phyloP scores from a whole-genome alignment of 2,797 vertebrate genomes.

The Crenichthys baileyi region DNA sequence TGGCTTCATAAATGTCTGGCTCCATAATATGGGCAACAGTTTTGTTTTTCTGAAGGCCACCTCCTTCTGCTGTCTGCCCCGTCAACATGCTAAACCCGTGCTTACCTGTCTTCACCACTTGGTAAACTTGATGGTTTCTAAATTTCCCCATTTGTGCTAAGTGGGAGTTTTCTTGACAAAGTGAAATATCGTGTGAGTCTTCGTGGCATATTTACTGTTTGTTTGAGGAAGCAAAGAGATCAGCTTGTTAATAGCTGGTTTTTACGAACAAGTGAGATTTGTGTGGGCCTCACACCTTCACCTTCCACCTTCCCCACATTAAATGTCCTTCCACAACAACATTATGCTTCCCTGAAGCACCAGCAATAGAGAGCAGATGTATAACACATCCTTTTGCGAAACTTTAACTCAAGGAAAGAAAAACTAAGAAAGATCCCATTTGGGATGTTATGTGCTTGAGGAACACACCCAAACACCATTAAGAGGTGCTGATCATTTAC shows the following conservation, averaged over 20 bases:
- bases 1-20: slow-evolving; percentile 54
- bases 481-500: too few species aligned
- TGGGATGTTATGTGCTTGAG: not conserved
- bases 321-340: slow-evolving; percentile 11
- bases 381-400: slow-evolving; percentile 11
- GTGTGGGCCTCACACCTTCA: slow-evolving; percentile 48
- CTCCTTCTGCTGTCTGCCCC: slow-evolving; percentile 31
- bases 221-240: too few species aligned
- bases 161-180: too few species aligned
- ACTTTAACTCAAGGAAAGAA: not conserved
- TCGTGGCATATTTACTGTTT: too few species aligned
- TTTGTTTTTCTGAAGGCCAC: slow-evolving; percentile 23
- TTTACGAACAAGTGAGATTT: not conserved
- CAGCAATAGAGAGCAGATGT: slow-evolving; percentile 21
- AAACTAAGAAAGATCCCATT: not conserved
- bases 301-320: slow-evolving; percentile 26
- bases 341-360: slow-evolving; percentile 41
- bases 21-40: slow-evolving; percentile 19
- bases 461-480: not conserved
- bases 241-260: too few species aligned
- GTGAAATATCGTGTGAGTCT: too few species aligned
- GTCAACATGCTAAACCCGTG: slow-evolving; percentile 4
- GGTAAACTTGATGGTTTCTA: too few species aligned
- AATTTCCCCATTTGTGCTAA: too few species aligned
- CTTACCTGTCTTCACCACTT: not conserved